These are phyloP conservation scores for Ectemnius continuus DNA, from an alignment of 2,888 invertebrate genomes.

Conservation along the genomic window DNA sequence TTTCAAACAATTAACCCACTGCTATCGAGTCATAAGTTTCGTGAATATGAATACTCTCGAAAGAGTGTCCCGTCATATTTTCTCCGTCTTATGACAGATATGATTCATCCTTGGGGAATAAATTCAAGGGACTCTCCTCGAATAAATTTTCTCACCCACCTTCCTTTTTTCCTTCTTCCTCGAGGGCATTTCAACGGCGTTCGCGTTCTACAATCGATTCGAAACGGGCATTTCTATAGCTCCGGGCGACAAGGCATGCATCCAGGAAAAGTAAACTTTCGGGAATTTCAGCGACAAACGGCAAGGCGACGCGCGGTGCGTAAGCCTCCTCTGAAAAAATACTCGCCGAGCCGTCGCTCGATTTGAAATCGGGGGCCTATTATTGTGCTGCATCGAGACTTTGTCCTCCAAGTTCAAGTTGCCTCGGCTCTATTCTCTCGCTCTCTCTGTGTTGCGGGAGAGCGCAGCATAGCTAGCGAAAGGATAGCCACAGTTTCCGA, in stretches of 20 bases:
- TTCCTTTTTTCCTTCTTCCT: neutral
- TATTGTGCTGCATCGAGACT: conserved; percentile 49
- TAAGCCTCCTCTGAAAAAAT: conserved; percentile 27
- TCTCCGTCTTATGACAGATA: neutral
- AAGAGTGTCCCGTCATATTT: neutral
- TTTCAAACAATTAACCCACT: conserved; percentile 55
- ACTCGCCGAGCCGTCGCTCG: conserved; percentile 25
- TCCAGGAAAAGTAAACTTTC: conserved; percentile 49
- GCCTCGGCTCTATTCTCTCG: neutral
- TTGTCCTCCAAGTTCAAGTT: conserved; percentile 52
- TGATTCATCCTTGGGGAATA: neutral
- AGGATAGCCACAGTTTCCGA: conserved; percentile 53
- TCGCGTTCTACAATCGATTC: neutral
- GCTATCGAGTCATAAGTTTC: conserved; percentile 44
- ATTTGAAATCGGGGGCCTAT: conserved; percentile 36
- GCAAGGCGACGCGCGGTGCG: conserved; percentile 3
- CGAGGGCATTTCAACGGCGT: neutral
- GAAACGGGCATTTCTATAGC: too few species aligned
- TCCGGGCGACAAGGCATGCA: too few species aligned
- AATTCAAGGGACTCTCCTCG: neutral
- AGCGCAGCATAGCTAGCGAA: conserved; percentile 42
- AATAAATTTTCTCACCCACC: neutral
- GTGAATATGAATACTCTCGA: neutral
- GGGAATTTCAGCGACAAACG: conserved; percentile 34
- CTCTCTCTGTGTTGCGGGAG: conserved; percentile 48